Conservation (phyloP, 1,140 invertebrate genomes). For the Proctacanthus coquilletti region DNA sequence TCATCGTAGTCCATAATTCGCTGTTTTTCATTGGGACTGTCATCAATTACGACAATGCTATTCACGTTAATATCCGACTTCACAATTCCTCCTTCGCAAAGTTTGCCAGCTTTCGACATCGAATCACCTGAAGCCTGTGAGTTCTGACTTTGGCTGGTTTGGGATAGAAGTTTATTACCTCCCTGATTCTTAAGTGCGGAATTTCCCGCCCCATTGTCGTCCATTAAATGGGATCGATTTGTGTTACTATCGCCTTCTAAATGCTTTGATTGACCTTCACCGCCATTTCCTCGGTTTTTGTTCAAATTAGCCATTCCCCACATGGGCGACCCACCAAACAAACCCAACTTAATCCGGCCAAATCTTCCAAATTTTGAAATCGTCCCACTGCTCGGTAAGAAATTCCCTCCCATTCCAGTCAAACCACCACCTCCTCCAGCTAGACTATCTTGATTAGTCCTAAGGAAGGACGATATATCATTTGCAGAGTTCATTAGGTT, state of each 20-base stretch:
- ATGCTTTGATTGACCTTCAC: slow-evolving; percentile 11
- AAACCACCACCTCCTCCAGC: slow-evolving; percentile 35
- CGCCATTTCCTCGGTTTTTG: too few relatives aligned
- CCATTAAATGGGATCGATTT: not conserved
- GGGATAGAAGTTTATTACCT: slow-evolving; percentile 17
- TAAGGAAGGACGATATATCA: too few relatives aligned
- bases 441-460: slow-evolving; percentile 27
- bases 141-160: slow-evolving; percentile 22
- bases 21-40: slow-evolving; percentile 26
- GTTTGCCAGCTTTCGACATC: not conserved
- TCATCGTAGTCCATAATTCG: slow-evolving; percentile 41
- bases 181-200: slow-evolving; percentile 2
- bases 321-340: slow-evolving; percentile 57
- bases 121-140: too few relatives aligned
- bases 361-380: slow-evolving; percentile 38
- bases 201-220: too few relatives aligned
- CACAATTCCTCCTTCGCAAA: too few relatives aligned
- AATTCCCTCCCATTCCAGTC: slow-evolving; percentile 36
- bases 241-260: slow-evolving; percentile 8
- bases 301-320: slow-evolving; percentile 36
- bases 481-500: too few relatives aligned
- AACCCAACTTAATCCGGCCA: slow-evolving; percentile 37
- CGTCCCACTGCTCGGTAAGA: slow-evolving; percentile 21
- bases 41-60: slow-evolving; percentile 20
- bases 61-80: not conserved